These are phyloP conservation scores for Ardeotis arabs DNA, from an alignment of 2,113 vertebrate species.

Conservation along the genomic window DNA sequence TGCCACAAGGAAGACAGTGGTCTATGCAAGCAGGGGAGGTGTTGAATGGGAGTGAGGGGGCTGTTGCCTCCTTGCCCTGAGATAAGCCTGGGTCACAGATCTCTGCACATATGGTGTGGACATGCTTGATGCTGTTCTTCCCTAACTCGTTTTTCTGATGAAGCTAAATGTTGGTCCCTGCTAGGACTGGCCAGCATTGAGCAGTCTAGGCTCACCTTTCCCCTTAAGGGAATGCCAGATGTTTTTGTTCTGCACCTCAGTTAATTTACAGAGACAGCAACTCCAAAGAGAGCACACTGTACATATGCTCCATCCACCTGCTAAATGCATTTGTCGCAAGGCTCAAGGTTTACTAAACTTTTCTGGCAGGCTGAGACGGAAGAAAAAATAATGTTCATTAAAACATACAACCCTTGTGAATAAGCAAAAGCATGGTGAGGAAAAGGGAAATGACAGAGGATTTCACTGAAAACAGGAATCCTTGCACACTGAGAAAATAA, in stretches of 20 bases:
- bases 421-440: not conserved
- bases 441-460: not conserved
- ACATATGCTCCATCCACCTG: not conserved
- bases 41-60: not conserved
- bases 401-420: not conserved
- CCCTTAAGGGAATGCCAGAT: not conserved
- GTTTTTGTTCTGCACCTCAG: not conserved
- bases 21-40: not conserved
- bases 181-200: not conserved
- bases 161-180: not conserved
- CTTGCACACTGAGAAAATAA: not conserved
- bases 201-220: not conserved
- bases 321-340: not conserved
- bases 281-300: not conserved
- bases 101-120: not conserved
- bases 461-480: not conserved
- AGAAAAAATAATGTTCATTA: not conserved
- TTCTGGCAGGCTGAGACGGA: not conserved
- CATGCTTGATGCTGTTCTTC: not conserved
- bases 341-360: not conserved
- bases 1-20: not conserved
- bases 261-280: constrained; percentile 28
- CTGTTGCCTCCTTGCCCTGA: not conserved
- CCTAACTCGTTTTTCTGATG: not conserved
- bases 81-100: not conserved